A percentile compares a stretch with the other conserved stretches of the same genome.
Evolutionary conservation across 2,113 vertebrate species (phyloP).

Genomic region (Plecturocebus donacophilus): DNA sequence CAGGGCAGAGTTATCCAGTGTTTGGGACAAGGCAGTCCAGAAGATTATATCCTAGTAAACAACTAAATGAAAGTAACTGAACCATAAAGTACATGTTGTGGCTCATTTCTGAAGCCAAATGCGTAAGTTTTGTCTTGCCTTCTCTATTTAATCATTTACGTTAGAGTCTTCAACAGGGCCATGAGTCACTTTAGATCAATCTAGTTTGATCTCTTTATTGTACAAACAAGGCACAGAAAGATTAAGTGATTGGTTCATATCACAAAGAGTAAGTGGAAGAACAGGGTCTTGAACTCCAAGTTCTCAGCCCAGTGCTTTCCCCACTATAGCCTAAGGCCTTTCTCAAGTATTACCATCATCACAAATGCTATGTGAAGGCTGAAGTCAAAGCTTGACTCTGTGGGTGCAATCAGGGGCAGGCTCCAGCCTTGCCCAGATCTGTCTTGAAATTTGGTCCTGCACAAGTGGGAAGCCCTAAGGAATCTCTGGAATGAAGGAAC

Average conservation of each 20-base stretch:
- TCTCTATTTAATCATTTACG: constrained; percentile 18
- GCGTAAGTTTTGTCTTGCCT: background rate
- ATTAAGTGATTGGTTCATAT: background rate
- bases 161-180: background rate
- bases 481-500: background rate
- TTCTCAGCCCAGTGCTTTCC: background rate
- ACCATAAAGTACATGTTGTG: background rate
- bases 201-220: background rate
- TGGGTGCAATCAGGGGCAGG: background rate
- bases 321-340: background rate
- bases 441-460: background rate
- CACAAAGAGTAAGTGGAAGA: background rate
- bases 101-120: background rate
- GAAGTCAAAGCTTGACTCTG: background rate
- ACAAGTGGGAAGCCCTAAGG: background rate
- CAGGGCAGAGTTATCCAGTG: constrained; percentile 28
- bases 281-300: background rate
- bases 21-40: constrained; percentile 14
- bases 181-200: background rate
- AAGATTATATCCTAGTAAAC: constrained; percentile 49
- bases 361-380: background rate
- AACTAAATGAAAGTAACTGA: constrained; percentile 25
- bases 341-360: background rate
- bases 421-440: background rate
- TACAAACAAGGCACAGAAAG: background rate